Evolutionary conservation across 1,140 invertebrate genomes (phyloP), one percentile per base, ranked within the genome.

Genomic region (Metopolophium dirhodum): DNA sequence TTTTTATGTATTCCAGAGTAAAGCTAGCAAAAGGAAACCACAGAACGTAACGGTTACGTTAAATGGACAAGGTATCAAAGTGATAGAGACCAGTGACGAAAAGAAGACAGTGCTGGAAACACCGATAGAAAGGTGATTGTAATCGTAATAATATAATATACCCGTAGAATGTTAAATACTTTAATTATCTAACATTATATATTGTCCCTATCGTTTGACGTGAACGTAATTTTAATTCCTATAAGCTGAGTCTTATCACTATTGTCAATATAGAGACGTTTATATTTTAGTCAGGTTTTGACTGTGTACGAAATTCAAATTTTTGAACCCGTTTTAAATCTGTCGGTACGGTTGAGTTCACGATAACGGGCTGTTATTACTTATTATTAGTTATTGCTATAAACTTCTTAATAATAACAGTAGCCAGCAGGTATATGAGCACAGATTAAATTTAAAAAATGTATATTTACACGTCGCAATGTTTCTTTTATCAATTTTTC

Each of bases 81-180:
- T 94, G 23, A 92, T 88, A 49, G 94, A 94, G 8, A 41, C 87
- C 26, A 93, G 49, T n/a, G 94, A 94, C 26, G 91, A 93, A 45
- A 94, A 94, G 86, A 93, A 91, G 37, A 89, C 86, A 9, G 87
- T 94, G 7, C 51, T 94, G 88, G 94, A 94, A 45, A 93, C 94
- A 26, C 94, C 94, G 9, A 89, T 94, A 47, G 94, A 94, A 90
- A 94, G 94, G 94, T 94, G 54, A 91, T 87, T 35, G 20, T 45
- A 68, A 68, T 26, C 35, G 22, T 57, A 2, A 35, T 77, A 41
- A 41, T n/a, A 77, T 26, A 89, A 54, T 7, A 37, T 35, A 35
- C 23, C 4, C 22, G 18, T 88, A 88, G n/a, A 57, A 57, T 57
- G 14, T 89, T 37, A 7, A 89, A 89, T 41, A 35, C 26, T 4